A percentile compares a stretch with the other conserved stretches of the same genome.
Conservation (phyloP, 2,113 vertebrate genomes). For the Speoplatyrhinus poulsoni region DNA sequence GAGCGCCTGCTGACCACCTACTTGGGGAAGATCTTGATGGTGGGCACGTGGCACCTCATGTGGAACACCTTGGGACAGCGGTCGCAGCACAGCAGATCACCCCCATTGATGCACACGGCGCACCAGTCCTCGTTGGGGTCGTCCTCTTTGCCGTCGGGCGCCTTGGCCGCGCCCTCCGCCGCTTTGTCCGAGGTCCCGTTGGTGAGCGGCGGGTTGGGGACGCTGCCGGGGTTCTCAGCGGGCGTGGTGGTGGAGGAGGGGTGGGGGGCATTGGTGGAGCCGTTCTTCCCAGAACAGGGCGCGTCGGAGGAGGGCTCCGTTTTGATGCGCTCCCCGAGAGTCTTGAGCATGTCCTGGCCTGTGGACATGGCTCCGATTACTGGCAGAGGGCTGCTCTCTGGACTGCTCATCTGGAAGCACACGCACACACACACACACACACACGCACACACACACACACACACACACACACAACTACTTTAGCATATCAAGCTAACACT, state of each 20-base stretch:
- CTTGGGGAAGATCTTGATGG: slow-evolving; percentile 72
- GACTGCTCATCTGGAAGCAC: slow-evolving; percentile 88
- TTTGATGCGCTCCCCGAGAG: slow-evolving; percentile 87
- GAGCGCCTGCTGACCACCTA: slow-evolving; percentile 29
- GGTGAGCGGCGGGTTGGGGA: slow-evolving; percentile 69
- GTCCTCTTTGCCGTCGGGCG: slow-evolving; percentile 81
- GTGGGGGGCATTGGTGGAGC: slow-evolving; percentile 22
- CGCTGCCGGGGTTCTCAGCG: slow-evolving; percentile 5
- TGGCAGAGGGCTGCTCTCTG: slow-evolving; percentile 86
- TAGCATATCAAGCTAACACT: too few species aligned
- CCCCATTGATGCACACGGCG: slow-evolving; percentile 96
- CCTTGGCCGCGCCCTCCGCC: slow-evolving; percentile 12
- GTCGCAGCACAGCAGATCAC: slow-evolving; percentile 94
- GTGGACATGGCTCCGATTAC: slow-evolving; percentile 74
- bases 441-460: too few species aligned
- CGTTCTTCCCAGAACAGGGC: slow-evolving; percentile 70
- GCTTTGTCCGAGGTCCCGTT: slow-evolving; percentile 83
- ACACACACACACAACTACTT: too few species aligned
- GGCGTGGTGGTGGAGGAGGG: slow-evolving; percentile 34
- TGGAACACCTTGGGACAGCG: slow-evolving; percentile 98
- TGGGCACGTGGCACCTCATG: slow-evolving; percentile 96
- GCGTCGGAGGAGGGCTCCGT: slow-evolving; percentile 80
- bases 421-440: neutral
- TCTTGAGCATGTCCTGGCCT: slow-evolving; percentile 82
- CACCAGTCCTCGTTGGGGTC: slow-evolving; percentile 99